Percentiles rank a stretch among this genome's conserved stretches.
Evolutionary conservation across 2,888 invertebrate species (phyloP).

Genomic region (Cordilura impudica): DNA sequence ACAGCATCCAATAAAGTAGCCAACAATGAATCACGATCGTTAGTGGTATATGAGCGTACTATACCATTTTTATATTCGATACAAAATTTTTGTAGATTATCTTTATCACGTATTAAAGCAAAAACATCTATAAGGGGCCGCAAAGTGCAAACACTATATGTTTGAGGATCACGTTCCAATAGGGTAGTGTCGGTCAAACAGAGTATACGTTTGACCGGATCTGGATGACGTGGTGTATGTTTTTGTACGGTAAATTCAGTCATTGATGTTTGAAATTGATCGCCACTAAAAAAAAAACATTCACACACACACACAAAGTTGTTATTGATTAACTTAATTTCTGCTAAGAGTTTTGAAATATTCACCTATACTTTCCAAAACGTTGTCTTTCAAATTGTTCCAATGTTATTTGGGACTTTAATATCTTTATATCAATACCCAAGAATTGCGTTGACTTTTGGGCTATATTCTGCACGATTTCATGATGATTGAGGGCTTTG

Average conservation of each 20-base stretch:
- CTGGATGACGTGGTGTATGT: conserved; percentile 88
- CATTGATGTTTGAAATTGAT: conserved; percentile 96
- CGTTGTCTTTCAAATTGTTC: conserved; percentile 92
- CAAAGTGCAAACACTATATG: conserved; percentile 95
- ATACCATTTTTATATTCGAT: conserved; percentile 97
- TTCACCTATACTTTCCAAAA: conserved; percentile 93
- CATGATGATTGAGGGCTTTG: conserved; percentile 89
- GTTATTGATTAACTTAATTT: not conserved
- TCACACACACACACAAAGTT: too few relatives aligned
- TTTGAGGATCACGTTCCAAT: conserved; percentile 97
- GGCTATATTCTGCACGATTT: conserved; percentile 90
- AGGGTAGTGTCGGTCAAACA: conserved; percentile 97
- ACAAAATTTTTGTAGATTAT: conserved; percentile 94
- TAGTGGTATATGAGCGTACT: conserved; percentile 91
- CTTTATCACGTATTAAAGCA: conserved; percentile 91
- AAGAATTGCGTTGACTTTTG: conserved; percentile 90
- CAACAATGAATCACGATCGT: conserved; percentile 96
- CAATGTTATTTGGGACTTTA: conserved; percentile 88
- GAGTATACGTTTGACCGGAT: conserved; percentile 91
- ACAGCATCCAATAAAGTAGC: conserved; percentile 98
- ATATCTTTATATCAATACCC: conserved; percentile 89
- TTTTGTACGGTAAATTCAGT: conserved; percentile 98
- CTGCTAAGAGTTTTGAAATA: conserved; percentile 8
- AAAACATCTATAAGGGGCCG: conserved; percentile 91
- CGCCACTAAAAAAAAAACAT: conserved; percentile 85